Conservation (phyloP, 2,113 vertebrate genomes). For the Crotalus helleri region DNA sequence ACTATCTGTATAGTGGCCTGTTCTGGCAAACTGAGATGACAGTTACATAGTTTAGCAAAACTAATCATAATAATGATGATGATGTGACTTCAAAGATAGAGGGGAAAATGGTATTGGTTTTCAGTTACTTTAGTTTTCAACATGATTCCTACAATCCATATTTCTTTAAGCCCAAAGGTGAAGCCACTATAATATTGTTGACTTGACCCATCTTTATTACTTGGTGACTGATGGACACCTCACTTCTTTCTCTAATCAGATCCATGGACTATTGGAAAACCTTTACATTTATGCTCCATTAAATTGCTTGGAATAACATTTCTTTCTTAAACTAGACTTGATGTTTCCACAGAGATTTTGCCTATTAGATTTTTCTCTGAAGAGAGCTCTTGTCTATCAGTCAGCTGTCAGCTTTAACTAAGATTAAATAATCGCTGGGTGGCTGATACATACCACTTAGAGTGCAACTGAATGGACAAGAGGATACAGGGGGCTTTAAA, state of each 20-base stretch:
- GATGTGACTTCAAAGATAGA: neutral
- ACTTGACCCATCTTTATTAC: slow-evolving; percentile 5
- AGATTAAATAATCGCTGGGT: slow-evolving; percentile 28
- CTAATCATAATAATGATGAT: neutral
- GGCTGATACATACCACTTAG: slow-evolving; percentile 11
- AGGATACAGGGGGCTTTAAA: slow-evolving; percentile 13
- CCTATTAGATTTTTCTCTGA: slow-evolving; percentile 30
- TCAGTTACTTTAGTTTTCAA: neutral
- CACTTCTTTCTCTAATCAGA: slow-evolving; percentile 14
- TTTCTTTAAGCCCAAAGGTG: neutral
- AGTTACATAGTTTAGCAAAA: neutral
- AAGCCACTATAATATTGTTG: neutral
- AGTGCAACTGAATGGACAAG: slow-evolving; percentile 6
- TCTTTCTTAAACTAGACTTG: slow-evolving; percentile 29
- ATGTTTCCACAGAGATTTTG: slow-evolving; percentile 18
- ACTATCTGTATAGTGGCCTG: neutral
- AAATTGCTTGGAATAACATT: slow-evolving; percentile 24
- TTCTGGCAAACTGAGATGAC: neutral
- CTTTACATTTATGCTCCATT: slow-evolving; percentile 17
- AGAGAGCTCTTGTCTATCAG: slow-evolving; percentile 19
- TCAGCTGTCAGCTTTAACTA: slow-evolving; percentile 33
- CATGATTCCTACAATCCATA: neutral
- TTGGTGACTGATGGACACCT: neutral
- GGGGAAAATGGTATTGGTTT: neutral
- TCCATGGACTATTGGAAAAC: slow-evolving; percentile 14